phyloP scores from a whole-genome alignment of 2,888 invertebrate species.

The Xanthostigma xanthostigma region DNA sequence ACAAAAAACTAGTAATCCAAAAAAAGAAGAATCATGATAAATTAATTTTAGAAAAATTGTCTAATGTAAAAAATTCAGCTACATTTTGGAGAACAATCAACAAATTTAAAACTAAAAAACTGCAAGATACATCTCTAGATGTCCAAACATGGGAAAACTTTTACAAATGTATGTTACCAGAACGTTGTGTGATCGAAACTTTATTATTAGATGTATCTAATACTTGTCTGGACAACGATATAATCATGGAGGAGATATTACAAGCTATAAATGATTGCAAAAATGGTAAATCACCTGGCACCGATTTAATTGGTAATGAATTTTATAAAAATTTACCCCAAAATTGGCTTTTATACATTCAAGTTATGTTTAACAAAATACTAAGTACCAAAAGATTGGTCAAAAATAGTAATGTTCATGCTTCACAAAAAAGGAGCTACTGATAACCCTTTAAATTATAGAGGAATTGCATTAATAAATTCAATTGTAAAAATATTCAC shows the following conservation, averaged over 20 bases:
- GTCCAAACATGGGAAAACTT: no score
- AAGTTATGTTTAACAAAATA: conserved; percentile 1
- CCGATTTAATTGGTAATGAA: conserved; percentile 10
- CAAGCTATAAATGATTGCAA: conserved; percentile 1
- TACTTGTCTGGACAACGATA: background rate
- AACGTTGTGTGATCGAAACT: no score
- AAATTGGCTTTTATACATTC: background rate
- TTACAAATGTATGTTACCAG: no score
- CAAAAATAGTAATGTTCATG: background rate
- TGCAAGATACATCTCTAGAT: no score
- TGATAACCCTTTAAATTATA: conserved; percentile 11
- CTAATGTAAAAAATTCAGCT: no score
- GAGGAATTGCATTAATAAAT: conserved; percentile 13
- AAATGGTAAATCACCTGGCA: conserved; percentile 14
- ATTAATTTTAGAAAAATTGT: no score
- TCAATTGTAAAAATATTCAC: conserved; percentile 13
- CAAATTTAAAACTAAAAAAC: no score
- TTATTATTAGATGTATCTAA: background rate
- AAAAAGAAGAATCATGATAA: no score
- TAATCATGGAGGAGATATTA: background rate
- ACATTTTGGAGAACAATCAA: background rate
- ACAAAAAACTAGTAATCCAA: no score
- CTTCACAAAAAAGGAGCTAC: conserved; percentile 7
- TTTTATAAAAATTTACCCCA: background rate
- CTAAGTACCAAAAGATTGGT: background rate